Percentiles rank a stretch among this genome's conserved stretches.
Conservation (phyloP, 2,113 vertebrate species). For the Prolemur simus region DNA sequence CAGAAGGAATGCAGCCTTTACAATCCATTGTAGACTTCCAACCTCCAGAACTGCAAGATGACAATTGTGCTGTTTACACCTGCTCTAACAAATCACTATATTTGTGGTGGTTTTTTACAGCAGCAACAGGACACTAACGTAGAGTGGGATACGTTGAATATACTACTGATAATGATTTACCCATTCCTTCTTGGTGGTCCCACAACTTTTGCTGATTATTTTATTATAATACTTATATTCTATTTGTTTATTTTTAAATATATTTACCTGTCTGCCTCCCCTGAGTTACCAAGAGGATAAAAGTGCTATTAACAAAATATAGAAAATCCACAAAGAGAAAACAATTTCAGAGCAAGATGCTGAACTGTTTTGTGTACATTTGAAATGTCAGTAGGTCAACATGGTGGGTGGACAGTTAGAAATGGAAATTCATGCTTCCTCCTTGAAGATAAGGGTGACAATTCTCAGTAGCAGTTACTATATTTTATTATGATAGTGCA, state of each 20-base stretch:
- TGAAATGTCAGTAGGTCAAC: not conserved
- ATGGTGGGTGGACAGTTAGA: not conserved
- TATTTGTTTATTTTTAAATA: not conserved
- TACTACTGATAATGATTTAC: not conserved
- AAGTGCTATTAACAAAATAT: not conserved
- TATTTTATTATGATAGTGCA: slow-evolving; percentile 15
- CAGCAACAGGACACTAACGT: not conserved
- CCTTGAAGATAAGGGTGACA: not conserved
- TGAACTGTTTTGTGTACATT: not conserved
- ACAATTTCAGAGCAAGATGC: not conserved
- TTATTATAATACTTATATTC: not conserved
- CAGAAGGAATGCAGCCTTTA: not conserved
- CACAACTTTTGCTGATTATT: not conserved
- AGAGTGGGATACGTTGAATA: not conserved
- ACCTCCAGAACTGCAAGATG: not conserved
- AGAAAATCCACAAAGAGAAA: not conserved
- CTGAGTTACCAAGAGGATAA: not conserved
- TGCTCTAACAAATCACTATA: not conserved
- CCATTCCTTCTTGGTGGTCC: not conserved
- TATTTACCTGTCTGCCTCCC: not conserved
- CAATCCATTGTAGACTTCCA: not conserved
- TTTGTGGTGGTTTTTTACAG: not conserved
- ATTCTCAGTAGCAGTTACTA: slow-evolving; percentile 11
- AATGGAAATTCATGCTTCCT: not conserved
- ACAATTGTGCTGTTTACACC: not conserved